Percentiles rank a stretch among this genome's conserved stretches.
These are phyloP conservation scores for Andrena chrysosceles DNA, from an alignment of 2,888 invertebrate genomes.

Conservation along the genomic window DNA sequence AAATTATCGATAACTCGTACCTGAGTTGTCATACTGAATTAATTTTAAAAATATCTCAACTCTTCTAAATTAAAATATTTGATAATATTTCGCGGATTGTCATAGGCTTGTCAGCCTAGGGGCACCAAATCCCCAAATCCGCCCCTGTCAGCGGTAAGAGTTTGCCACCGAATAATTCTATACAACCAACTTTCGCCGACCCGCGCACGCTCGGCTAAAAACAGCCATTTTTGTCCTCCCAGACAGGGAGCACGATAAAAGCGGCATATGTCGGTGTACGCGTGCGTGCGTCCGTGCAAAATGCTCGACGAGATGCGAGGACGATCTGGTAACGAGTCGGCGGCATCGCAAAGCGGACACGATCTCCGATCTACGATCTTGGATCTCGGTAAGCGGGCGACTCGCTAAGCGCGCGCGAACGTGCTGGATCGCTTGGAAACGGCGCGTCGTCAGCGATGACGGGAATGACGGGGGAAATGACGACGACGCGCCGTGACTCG, in stretches of 20 bases:
- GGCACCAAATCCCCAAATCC: neutral
- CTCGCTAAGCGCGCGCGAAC: slow-evolving; percentile 37
- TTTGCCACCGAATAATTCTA: neutral
- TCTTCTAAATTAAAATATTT: no score
- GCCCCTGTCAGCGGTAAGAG: neutral
- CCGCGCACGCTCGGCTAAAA: slow-evolving; percentile 1
- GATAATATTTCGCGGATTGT: no score
- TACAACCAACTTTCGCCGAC: neutral
- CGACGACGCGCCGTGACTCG: slow-evolving; percentile 48
- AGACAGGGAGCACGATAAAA: slow-evolving; percentile 10
- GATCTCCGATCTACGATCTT: slow-evolving; percentile 65
- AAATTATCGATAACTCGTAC: no score
- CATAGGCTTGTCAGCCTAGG: no score
- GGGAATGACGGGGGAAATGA: slow-evolving; percentile 52
- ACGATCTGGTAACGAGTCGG: slow-evolving; percentile 68
- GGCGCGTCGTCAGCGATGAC: slow-evolving; percentile 46
- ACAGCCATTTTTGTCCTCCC: neutral
- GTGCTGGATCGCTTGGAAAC: slow-evolving; percentile 45
- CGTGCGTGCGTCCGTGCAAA: slow-evolving; percentile 44
- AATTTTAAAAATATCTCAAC: no score
- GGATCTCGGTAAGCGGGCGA: slow-evolving; percentile 43
- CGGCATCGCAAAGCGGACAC: slow-evolving; percentile 68
- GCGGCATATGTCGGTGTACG: slow-evolving; percentile 19
- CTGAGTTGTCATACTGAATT: no score
- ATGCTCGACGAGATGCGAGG: slow-evolving; percentile 51